Evolutionary conservation across 1,140 invertebrate species (phyloP), one percentile per base, ranked within the genome.

Genomic region (Leptonema lineaticorne): DNA sequence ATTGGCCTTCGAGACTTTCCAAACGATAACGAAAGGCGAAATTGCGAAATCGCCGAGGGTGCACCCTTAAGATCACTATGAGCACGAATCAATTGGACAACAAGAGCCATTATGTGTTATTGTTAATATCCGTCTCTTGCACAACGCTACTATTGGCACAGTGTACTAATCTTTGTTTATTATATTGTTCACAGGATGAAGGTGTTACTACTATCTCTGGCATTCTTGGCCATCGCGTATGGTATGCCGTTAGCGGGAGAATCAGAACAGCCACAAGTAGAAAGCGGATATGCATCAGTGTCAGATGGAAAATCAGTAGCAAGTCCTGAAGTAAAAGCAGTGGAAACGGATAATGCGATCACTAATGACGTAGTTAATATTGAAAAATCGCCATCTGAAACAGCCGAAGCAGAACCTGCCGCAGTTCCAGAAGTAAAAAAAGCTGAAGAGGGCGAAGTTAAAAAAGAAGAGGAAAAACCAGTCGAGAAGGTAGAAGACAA

Each of bases 121-220:
- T 72, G 71, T 60, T 68, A 67, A 67, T 69, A 72, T 72, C 71
- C 71, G 71, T 53, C 50, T 29, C 60, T 29, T 62, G 16, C n/a
- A n/a, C n/a, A n/a, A n/a, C n/a, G n/a, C n/a, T n/a, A n/a, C n/a
- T 63, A 18, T 64, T 9, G 60, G 20, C 37, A 46, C 1, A 16
- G 11, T 22, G 24, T 26, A 45, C 28, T 63, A 63, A 45, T 16
- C 16, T 16, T 11, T 27, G 5, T 20, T 16, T 63, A 14, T 63
- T 46, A 24, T 63, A 16, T 58, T 57, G 41, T 63, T 68, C 45
- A 24, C 71, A 73, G 71, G 60, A 73, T 73, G 71, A 73, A 73
- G 68, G 37, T 73, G 24, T 57, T 69, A 20, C 7, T 73, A 57
- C n/a, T 70, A 63, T 50, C 58, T 5, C 66, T 73, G 45, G 66